Evolutionary conservation across 2,888 invertebrate genomes (phyloP).

Genomic region (Folsomia candida): DNA sequence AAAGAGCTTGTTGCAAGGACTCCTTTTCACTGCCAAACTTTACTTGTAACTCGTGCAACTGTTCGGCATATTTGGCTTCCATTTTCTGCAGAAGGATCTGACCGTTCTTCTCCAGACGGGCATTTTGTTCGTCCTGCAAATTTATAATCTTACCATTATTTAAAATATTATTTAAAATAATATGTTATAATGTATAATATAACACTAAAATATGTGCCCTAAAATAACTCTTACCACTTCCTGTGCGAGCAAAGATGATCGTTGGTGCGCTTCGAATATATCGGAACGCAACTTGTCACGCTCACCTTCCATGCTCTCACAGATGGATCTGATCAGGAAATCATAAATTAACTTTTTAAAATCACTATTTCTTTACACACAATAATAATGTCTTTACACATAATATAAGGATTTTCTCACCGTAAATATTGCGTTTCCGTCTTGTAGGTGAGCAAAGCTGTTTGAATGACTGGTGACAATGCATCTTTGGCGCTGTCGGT

Average conservation of each 20-base stretch:
- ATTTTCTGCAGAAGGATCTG: slow-evolving; percentile 63
- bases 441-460: slow-evolving; percentile 66
- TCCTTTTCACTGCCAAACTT: slow-evolving; percentile 74
- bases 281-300: slow-evolving; percentile 76
- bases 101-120: slow-evolving; percentile 73
- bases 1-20: slow-evolving; percentile 61
- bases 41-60: slow-evolving; percentile 67
- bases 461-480: slow-evolving; percentile 62
- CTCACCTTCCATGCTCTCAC: slow-evolving; percentile 71
- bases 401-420: no score
- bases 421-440: slow-evolving; percentile 65
- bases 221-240: no score
- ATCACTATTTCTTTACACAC: neutral
- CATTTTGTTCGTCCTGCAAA: slow-evolving; percentile 89
- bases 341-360: slow-evolving; percentile 2
- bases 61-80: slow-evolving; percentile 75
- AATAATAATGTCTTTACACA: no score
- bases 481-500: slow-evolving; percentile 50
- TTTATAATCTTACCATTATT: no score
- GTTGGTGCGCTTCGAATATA: slow-evolving; percentile 75
- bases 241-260: slow-evolving; percentile 76
- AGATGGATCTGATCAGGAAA: slow-evolving; percentile 50
- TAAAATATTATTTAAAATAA: no score
- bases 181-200: no score
- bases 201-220: no score